Evolutionary conservation across 2,888 invertebrate species (phyloP), one percentile per base, ranked within the genome.

Genomic region (Fragum sueziense): DNA sequence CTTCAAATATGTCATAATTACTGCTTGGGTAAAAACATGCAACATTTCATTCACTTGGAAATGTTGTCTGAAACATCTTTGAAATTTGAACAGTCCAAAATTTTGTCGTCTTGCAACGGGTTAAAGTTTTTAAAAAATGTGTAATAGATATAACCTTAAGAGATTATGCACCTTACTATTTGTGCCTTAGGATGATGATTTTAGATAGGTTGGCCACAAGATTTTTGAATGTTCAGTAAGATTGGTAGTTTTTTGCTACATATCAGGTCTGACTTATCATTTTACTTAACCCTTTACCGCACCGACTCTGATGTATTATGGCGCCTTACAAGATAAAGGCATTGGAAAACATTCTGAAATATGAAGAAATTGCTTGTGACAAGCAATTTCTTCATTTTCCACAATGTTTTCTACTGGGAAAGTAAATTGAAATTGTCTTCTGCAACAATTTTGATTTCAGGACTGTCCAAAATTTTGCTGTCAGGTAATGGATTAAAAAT

Each of bases 121-220:
- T 41, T 41, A 41, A 41, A 17, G 9, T 11, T 41, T 9, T 11
- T 41, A 17, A 41, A 17, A 41, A 41, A 41, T n/a, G n/a, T n/a
- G n/a, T n/a, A 57, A 27, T 6, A 27, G 25, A 27, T 25, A 22
- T 7, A 57, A 57, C 57, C 57, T 14, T 25, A 57, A 57, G 57
- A 57, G 57, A 57, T 57, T 57, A 57, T 57, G 57, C 57, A 57
- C 57, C 57, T 57, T 57, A 57, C 14, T 47, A 9, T 57, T 41
- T 57, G 57, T 57, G 57, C 57, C 57, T 57, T 57, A 57, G 57
- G 57, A 25, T 57, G 57, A 57, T 22, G n/a, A 6, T 52, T 9
- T 3, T 57, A 57, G 3, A 57, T 57, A 57, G 57, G n/a, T 17
- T 41, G 17, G 11, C 9, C 41, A 17, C 41, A 11, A 41, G 41